Evolutionary conservation across 2,888 invertebrate genomes (phyloP).

Genomic region (Himalopsyche tibetana): DNA sequence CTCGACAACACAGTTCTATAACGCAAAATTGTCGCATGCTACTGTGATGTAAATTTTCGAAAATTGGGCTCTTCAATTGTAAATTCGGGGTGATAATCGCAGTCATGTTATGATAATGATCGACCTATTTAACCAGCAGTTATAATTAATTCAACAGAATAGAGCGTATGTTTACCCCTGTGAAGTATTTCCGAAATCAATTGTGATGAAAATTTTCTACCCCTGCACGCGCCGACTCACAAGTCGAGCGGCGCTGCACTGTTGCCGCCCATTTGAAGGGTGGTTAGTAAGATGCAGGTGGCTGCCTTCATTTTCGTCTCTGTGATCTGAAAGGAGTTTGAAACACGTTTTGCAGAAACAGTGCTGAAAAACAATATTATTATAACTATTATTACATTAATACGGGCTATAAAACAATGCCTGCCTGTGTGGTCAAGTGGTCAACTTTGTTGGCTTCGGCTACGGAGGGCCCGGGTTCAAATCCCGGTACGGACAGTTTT

Average conservation of each 20-base stretch:
- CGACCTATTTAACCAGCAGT: not conserved
- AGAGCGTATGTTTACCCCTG: not conserved
- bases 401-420: no score
- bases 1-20: no score
- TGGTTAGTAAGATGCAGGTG: not conserved
- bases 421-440: no score
- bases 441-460: no score
- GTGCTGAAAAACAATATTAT: no score
- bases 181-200: constrained; percentile 26
- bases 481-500: no score
- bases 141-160: constrained; percentile 4
- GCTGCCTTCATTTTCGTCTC: not conserved
- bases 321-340: not conserved
- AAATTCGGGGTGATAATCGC: not conserved
- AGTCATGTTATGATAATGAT: constrained; percentile 34
- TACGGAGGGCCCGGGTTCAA: no score
- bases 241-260: not conserved
- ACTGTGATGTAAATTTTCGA: no score
- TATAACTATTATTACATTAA: no score
- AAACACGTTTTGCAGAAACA: no score
- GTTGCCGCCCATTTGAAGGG: not conserved
- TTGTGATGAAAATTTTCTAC: not conserved
- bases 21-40: no score
- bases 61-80: no score
- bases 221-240: not conserved